A percentile compares a stretch with the other conserved stretches of the same genome.
Conservation (phyloP, 2,113 vertebrate genomes). For the Peromyscus leucopus region DNA sequence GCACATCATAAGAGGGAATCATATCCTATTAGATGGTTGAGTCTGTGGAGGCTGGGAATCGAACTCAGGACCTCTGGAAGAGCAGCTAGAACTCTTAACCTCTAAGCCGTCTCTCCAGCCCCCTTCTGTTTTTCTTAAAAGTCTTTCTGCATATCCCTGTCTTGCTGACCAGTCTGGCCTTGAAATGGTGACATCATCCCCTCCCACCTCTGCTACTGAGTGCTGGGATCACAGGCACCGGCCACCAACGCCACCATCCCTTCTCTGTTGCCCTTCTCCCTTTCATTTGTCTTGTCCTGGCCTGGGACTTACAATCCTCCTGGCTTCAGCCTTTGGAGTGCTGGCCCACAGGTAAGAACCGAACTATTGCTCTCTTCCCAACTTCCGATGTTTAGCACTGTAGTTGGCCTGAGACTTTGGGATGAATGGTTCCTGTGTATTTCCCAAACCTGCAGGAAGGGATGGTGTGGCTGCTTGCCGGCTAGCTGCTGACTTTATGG, state of each 20-base stretch:
- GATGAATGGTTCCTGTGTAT: conserved; percentile 45
- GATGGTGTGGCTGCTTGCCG: not conserved
- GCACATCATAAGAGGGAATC: too few relatives aligned
- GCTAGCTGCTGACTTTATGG: not conserved
- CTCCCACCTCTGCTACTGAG: not conserved
- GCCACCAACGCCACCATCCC: not conserved
- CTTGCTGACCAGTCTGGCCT: not conserved
- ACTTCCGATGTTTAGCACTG: not conserved
- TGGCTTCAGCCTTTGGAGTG: not conserved
- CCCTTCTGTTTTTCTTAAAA: not conserved
- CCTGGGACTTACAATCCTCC: not conserved
- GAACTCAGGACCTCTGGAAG: not conserved
- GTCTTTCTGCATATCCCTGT: not conserved
- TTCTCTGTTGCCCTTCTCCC: not conserved
- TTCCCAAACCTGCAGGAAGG: conserved; percentile 1
- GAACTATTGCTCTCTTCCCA: not conserved
- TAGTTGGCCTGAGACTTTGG: not conserved
- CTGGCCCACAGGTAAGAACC: not conserved
- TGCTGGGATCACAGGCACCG: not conserved
- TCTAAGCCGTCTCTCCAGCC: not conserved
- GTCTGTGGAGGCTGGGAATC: too few relatives aligned
- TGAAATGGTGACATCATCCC: not conserved
- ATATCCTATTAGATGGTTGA: not conserved
- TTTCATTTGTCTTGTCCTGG: not conserved
- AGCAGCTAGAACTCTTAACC: not conserved